phyloP scores from a whole-genome alignment of 64 coral and sea anemone species.

The Actinia equina region DNA sequence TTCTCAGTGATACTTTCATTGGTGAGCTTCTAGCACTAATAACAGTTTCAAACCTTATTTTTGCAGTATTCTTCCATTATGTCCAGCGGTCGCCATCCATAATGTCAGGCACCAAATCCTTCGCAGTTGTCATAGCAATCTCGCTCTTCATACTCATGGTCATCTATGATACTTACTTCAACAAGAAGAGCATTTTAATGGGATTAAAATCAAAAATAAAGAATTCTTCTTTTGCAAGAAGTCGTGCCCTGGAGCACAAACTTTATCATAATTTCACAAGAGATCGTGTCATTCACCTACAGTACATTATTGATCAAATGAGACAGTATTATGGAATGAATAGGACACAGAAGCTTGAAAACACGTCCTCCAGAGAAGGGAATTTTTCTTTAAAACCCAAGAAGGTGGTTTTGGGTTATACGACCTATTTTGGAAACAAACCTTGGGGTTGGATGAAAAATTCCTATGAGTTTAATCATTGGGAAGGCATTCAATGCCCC shows the following conservation, averaged over 20 bases:
- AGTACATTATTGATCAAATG: neutral
- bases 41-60: neutral
- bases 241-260: neutral
- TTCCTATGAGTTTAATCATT: conserved; percentile 30
- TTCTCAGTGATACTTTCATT: too few relatives aligned
- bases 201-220: neutral
- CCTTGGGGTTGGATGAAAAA: conserved; percentile 28
- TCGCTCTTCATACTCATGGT: neutral
- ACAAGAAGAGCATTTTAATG: neutral
- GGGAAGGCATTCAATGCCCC: conserved; percentile 1
- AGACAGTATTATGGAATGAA: neutral
- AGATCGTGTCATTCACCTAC: neutral
- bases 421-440: neutral
- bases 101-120: neutral
- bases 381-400: neutral
- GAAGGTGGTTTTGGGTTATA: conserved; percentile 30
- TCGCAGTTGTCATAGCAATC: neutral
- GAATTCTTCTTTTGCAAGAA: neutral
- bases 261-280: neutral
- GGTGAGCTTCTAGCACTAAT: too few relatives aligned
- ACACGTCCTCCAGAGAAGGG: neutral
- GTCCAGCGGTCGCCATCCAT: neutral
- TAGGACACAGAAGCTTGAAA: neutral
- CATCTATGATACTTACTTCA: neutral
- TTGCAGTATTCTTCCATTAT: neutral